Evolutionary conservation across 2,888 invertebrate genomes (phyloP).

Genomic region (Spisula subtruncata): DNA sequence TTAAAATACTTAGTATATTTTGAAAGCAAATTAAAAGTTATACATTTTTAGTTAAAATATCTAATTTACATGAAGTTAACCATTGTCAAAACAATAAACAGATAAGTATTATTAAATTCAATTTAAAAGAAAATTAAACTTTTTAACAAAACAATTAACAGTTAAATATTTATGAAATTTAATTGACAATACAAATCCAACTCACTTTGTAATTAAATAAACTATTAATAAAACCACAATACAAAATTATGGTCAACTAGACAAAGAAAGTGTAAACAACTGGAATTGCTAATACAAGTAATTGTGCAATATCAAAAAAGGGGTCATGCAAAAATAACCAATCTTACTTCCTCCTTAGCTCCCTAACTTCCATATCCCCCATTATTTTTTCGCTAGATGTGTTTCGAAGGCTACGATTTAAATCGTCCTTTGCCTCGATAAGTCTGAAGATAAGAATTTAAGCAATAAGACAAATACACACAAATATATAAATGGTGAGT

Average conservation of each 20-base stretch:
- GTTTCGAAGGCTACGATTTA: slow-evolving; percentile 82
- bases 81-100: too few relatives aligned
- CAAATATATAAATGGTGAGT: slow-evolving; percentile 34
- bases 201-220: not conserved
- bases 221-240: slow-evolving; percentile 1
- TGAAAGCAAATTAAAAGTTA: not conserved
- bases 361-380: slow-evolving; percentile 84
- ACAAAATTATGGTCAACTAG: slow-evolving; percentile 9
- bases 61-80: not conserved
- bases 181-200: not conserved
- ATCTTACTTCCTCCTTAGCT: slow-evolving; percentile 86
- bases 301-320: slow-evolving; percentile 37
- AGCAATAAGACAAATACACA: slow-evolving; percentile 37
- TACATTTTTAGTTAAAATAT: not conserved
- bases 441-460: slow-evolving; percentile 77
- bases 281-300: slow-evolving; percentile 50
- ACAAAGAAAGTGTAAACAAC: slow-evolving; percentile 33
- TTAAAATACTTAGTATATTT: not conserved
- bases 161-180: not conserved
- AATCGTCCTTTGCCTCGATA: slow-evolving; percentile 84
- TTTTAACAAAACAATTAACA: not conserved
- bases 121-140: too few relatives aligned
- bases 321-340: slow-evolving; percentile 58
- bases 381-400: slow-evolving; percentile 87
- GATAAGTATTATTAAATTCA: too few relatives aligned